phyloP scores from a whole-genome alignment of 92 coral and sea anemone species.

The Virgularia gustaviana region DNA sequence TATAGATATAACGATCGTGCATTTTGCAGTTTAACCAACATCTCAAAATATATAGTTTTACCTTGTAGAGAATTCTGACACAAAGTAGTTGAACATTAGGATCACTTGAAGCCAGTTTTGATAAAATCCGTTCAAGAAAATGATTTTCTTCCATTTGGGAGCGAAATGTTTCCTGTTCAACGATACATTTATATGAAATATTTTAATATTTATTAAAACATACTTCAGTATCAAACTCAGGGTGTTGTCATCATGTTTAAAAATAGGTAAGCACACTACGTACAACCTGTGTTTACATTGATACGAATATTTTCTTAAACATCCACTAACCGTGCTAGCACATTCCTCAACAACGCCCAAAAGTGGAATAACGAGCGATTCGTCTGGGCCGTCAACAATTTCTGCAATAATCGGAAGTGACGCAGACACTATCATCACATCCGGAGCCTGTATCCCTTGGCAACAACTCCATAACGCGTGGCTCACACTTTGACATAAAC shows the following conservation, averaged over 20 bases:
- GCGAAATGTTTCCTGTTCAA: conserved; percentile 21
- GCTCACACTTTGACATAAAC: conserved; percentile 63
- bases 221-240: too few species aligned
- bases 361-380: conserved; percentile 64
- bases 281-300: neutral
- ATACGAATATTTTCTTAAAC: neutral
- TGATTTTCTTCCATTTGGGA: conserved; percentile 18
- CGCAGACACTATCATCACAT: conserved; percentile 45
- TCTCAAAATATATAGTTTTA: too few species aligned
- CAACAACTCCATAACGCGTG: conserved; percentile 91
- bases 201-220: too few species aligned
- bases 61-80: conserved; percentile 21
- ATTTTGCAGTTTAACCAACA: neutral
- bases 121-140: neutral
- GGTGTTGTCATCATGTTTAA: neutral
- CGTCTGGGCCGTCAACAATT: conserved; percentile 55
- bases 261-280: neutral
- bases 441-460: conserved; percentile 57
- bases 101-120: neutral
- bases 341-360: conserved; percentile 88
- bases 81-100: conserved; percentile 11
- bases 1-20: too few species aligned
- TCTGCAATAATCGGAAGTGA: conserved; percentile 70
- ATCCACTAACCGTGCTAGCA: conserved; percentile 58
- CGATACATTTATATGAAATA: too few species aligned